Evolutionary conservation across 2,113 vertebrate species (phyloP).

Genomic region (Cryptotis parvus): DNA sequence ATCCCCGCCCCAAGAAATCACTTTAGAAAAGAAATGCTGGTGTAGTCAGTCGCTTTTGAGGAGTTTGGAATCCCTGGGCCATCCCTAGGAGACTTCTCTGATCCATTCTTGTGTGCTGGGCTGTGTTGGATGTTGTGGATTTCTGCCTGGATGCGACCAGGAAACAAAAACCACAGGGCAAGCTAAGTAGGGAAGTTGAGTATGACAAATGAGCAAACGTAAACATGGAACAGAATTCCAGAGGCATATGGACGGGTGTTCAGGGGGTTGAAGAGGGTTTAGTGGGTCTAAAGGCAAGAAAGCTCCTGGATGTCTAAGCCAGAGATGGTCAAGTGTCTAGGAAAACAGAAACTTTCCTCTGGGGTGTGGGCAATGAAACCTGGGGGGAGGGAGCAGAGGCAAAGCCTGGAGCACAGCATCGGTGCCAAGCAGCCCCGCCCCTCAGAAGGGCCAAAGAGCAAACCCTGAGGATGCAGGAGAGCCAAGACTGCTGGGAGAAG

Average conservation of each 20-base stretch:
- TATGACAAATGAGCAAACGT: background rate
- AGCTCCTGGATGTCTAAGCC: background rate
- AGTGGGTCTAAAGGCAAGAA: background rate
- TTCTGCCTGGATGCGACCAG: background rate
- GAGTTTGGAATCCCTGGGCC: background rate
- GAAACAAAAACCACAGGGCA: background rate
- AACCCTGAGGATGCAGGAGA: background rate
- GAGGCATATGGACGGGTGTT: background rate
- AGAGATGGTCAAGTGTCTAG: background rate
- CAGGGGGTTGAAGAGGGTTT: background rate
- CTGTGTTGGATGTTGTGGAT: background rate
- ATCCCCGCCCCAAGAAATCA: background rate
- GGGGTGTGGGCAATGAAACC: background rate
- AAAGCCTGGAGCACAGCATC: background rate
- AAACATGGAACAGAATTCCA: constrained; percentile 16
- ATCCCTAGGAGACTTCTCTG: background rate
- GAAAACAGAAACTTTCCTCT: background rate
- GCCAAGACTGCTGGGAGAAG: background rate
- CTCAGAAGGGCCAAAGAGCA: background rate
- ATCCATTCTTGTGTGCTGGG: constrained; percentile 8
- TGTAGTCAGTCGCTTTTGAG: background rate
- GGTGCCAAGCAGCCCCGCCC: background rate
- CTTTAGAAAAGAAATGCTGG: constrained; percentile 1
- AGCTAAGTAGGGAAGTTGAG: background rate
- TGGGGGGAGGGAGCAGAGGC: background rate